A percentile compares a stretch with the other conserved stretches of the same genome.
Evolutionary conservation across 2,113 vertebrate genomes (phyloP).

Genomic region (Cyprinodon brontotheroides): DNA sequence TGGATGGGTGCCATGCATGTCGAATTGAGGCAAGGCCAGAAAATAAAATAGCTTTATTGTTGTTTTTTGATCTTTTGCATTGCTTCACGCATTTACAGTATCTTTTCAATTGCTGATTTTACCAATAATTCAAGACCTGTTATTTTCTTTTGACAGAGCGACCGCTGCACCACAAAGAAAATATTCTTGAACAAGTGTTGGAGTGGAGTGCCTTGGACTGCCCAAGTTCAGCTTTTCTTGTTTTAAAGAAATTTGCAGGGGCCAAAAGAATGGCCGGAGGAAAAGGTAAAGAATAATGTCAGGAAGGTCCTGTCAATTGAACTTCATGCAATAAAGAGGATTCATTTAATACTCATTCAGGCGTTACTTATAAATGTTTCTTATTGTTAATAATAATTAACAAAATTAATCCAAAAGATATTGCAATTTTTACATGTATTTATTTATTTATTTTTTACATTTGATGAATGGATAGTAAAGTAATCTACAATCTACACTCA

Average conservation of each 20-base stretch:
- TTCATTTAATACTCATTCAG: neutral
- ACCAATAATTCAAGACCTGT: neutral
- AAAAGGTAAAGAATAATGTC: conserved; percentile 72
- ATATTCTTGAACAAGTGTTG: conserved; percentile 91
- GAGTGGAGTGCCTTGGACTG: conserved; percentile 89
- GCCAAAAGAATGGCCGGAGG: conserved; percentile 60
- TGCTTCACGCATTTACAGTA: neutral
- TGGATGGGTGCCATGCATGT: conserved; percentile 34
- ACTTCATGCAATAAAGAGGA: no score
- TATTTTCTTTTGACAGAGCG: conserved; percentile 81
- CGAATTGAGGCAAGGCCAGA: conserved; percentile 22
- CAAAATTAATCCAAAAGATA: neutral
- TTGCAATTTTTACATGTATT: no score
- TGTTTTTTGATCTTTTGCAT: neutral
- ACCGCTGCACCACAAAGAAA: conserved; percentile 91
- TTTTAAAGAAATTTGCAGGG: conserved; percentile 87
- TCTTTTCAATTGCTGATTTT: neutral
- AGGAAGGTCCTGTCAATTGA: neutral
- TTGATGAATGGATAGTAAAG: neutral
- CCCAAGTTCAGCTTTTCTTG: conserved; percentile 88
- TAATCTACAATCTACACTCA: neutral
- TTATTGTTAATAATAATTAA: neutral
- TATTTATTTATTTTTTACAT: no score
- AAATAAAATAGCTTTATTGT: neutral
- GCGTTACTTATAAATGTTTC: neutral